phyloP scores from a whole-genome alignment of 2,888 invertebrate genomes.

The Penaeus monodon region DNA sequence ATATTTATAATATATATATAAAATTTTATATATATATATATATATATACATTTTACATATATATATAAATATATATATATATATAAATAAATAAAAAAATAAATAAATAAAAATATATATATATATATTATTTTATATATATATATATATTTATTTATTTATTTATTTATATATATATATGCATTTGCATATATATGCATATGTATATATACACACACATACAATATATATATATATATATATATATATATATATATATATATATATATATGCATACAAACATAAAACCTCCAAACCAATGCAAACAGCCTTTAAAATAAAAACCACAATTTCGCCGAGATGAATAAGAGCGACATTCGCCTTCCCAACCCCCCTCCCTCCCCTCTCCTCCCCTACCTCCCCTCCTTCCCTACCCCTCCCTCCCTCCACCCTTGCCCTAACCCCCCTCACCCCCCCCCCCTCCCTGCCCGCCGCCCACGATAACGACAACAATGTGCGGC shows the following conservation, averaged over 20 bases:
- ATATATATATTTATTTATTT: background rate
- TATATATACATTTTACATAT: too few relatives aligned
- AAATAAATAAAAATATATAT: background rate
- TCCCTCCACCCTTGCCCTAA: background rate
- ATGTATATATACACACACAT: too few relatives aligned
- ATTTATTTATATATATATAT: background rate
- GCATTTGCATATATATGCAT: background rate
- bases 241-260: slow-evolving; percentile 46
- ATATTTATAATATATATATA: too few relatives aligned
- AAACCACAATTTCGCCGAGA: background rate
- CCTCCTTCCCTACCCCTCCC: background rate
- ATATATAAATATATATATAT: too few relatives aligned
- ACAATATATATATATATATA: background rate
- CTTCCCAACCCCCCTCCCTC: background rate
- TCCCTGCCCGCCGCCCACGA: background rate
- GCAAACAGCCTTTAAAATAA: too few relatives aligned
- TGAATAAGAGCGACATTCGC: background rate
- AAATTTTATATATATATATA: too few relatives aligned
- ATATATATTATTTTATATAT: too few relatives aligned
- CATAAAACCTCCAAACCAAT: too few relatives aligned
- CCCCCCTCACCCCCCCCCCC: background rate
- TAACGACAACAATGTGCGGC: background rate
- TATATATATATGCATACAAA: too few relatives aligned
- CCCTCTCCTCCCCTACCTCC: background rate
- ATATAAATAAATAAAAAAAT: background rate